Conservation (phyloP, 1,140 invertebrate genomes). For the Delia radicum region DNA sequence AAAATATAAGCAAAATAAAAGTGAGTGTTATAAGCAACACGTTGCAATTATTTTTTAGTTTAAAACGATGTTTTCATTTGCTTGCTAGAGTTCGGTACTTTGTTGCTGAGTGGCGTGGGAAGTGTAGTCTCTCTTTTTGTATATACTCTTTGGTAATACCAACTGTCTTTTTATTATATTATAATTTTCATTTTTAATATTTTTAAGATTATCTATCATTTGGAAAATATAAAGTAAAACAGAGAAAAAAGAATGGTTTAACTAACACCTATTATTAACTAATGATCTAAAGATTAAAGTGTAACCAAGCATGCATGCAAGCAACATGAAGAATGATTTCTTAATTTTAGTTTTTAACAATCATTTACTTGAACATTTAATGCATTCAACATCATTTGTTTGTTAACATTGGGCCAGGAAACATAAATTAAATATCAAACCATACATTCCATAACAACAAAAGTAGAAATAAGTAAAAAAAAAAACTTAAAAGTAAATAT, state of each 20-base stretch:
- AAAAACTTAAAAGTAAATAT: background rate
- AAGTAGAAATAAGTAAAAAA: background rate
- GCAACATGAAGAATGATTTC: background rate
- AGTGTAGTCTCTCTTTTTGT: too few species aligned
- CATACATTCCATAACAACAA: background rate
- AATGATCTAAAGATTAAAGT: background rate
- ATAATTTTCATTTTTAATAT: too few species aligned
- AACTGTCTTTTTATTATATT: too few species aligned
- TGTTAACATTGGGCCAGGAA: background rate
- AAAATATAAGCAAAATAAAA: too few species aligned
- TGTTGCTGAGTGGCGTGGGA: too few species aligned
- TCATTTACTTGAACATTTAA: background rate
- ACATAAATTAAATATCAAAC: constrained; percentile 12
- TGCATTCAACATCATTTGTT: background rate
- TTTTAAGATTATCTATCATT: background rate
- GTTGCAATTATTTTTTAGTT: too few species aligned
- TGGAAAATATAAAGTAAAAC: background rate
- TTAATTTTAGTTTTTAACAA: background rate
- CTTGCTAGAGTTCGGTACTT: too few species aligned
- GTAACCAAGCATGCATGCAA: background rate
- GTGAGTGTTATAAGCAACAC: too few species aligned
- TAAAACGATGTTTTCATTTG: too few species aligned
- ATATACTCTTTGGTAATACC: too few species aligned
- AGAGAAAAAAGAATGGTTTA: background rate
- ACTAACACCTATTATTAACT: background rate